phyloP scores from a whole-genome alignment of 2,113 vertebrate species.

The Oophaga pumilio region DNA sequence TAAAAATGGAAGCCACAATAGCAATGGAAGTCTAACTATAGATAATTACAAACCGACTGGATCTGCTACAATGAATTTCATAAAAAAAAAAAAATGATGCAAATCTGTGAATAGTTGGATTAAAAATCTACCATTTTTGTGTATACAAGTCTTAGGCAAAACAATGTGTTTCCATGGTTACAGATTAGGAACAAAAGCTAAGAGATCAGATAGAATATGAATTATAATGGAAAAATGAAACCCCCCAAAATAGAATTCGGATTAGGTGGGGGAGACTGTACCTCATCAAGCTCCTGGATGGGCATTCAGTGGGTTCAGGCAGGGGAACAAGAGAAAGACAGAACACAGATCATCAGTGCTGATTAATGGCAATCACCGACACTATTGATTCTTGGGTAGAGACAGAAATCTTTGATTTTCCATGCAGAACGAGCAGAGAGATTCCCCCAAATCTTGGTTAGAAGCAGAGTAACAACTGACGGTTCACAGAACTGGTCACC shows the following conservation, averaged over 20 bases:
- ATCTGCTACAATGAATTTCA: too few species aligned
- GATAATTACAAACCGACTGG: too few species aligned
- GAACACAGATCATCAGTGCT: conserved; percentile 72
- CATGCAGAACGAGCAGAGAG: not conserved
- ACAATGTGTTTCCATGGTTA: not conserved
- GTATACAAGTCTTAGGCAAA: not conserved
- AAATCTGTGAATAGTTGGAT: too few species aligned
- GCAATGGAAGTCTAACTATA: too few species aligned
- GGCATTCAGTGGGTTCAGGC: conserved; percentile 81
- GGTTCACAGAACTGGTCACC: not conserved
- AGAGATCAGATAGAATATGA: not conserved
- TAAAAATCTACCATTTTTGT: not conserved
- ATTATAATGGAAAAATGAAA: not conserved
- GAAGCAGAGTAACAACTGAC: not conserved
- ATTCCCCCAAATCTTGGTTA: not conserved
- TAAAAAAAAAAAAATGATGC: too few species aligned
- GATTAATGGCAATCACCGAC: conserved; percentile 61
- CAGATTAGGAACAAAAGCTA: not conserved
- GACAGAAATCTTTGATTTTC: not conserved
- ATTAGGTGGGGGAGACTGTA: conserved; percentile 70
- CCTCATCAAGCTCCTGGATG: conserved; percentile 98
- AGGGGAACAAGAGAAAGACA: conserved; percentile 68
- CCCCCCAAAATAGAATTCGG: not conserved
- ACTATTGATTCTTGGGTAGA: not conserved
- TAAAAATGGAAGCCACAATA: too few species aligned